These are phyloP conservation scores for Acleris laterana DNA, from an alignment of 2,888 invertebrate genomes.

Conservation along the genomic window DNA sequence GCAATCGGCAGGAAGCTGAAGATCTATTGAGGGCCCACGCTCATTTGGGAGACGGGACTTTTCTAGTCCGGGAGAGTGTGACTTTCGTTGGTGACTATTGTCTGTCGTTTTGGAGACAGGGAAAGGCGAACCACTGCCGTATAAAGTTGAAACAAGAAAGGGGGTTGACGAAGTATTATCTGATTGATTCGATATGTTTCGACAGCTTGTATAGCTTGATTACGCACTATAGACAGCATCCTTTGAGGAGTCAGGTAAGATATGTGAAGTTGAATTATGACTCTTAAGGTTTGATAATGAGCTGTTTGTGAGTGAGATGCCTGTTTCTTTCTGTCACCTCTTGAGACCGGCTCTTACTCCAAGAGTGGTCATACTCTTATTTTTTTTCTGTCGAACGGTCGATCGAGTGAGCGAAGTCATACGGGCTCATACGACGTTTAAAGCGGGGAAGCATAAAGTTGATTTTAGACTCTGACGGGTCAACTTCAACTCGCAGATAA, in stretches of 20 bases:
- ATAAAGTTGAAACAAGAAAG: constrained; percentile 95
- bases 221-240: constrained; percentile 93
- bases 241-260: constrained; percentile 91
- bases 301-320: no score
- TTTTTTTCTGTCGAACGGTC: no score
- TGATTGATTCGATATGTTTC: constrained; percentile 94
- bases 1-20: constrained; percentile 92
- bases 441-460: no score
- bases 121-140: constrained; percentile 95
- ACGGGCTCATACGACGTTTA: no score
- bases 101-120: constrained; percentile 96
- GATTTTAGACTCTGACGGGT: no score
- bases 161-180: constrained; percentile 94
- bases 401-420: no score
- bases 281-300: no score
- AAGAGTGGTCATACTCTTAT: no score
- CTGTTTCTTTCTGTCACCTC: no score
- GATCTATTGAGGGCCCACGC: constrained; percentile 90
- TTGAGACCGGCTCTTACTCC: no score
- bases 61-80: constrained; percentile 96
- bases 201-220: constrained; percentile 96
- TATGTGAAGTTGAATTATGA: not conserved
- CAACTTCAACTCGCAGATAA: no score
- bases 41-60: constrained; percentile 95
- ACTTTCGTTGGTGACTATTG: constrained; percentile 98